Base-by-base conservation (phyloP, 2,113 vertebrate species). In the Dissostichus mawsoni region DNA sequence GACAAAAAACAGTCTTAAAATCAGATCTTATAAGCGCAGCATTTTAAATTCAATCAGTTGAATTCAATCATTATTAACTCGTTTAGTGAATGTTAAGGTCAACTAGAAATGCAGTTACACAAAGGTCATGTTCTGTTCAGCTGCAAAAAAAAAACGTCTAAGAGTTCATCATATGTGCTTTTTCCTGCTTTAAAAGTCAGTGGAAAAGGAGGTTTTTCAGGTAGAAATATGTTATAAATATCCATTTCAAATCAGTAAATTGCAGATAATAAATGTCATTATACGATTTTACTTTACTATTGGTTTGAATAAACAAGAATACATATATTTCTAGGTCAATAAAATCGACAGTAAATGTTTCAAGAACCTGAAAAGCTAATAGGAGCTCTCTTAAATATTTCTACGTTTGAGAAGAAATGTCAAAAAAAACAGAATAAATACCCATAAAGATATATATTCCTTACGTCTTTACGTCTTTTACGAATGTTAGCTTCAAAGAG, bases 11-110 rank as follows among this genome's bases (percentile, higher is more conserved):
- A 50, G 52, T 59, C 45, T 51, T 20, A 47, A 86, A 41, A 70
- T 76, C 55, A 2, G 25, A 59, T 63, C 63, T 17, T 17, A 23
- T 45, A 45, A 29, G 29, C 5, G 4, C 10, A 17, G 18, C 5
- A 25, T 58, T 57, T 76, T 53, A 47, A 79, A 80, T 47, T 55
- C 36, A 78, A 74, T 84, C 55, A 81, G 11, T 52, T 45, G 36
- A 70, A 63, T 63, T 70, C 4, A 73, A 36, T 78, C 45, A 58
- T 62, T 52, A 25, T 69, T 81, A 68, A 78, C 33, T 13, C 20
- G 18, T 12, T 84, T 61, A 76, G 13, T 48, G 55, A 71, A 72
- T 41, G 11, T 50, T 33, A 48, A 68, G n/a, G 57, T 75, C 44
- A 18, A 18, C 18, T 1, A 62, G 23, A 4, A 13, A 47, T 56